Percentiles rank a stretch among this genome's conserved stretches.
phyloP scores from a whole-genome alignment of 2,797 vertebrate genomes.

The Cercopithecus mitis region DNA sequence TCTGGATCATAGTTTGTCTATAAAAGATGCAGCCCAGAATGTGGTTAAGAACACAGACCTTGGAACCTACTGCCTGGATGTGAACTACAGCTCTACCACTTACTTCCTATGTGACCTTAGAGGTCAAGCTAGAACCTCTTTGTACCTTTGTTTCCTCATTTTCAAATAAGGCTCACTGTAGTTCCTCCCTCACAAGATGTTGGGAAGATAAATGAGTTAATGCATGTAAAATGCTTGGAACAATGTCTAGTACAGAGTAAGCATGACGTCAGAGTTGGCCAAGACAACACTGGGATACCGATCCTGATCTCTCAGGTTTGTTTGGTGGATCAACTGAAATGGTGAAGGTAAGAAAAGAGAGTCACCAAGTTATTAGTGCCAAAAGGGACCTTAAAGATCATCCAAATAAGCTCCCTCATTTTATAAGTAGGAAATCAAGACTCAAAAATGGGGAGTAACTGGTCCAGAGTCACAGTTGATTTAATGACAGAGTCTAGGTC shows the following conservation, averaged over 20 bases:
- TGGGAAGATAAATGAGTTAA: constrained; percentile 33
- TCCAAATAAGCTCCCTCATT: background rate
- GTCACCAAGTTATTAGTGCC: background rate
- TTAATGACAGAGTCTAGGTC: background rate
- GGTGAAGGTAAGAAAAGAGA: background rate
- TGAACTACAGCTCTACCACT: background rate
- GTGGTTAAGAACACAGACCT: background rate
- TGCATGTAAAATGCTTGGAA: background rate
- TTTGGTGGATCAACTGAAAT: constrained; percentile 33
- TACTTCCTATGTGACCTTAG: constrained; percentile 1
- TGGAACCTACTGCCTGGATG: background rate
- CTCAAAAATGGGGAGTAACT: background rate
- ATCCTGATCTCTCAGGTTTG: background rate
- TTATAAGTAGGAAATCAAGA: constrained; percentile 24
- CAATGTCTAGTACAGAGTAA: background rate
- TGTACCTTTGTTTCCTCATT: background rate
- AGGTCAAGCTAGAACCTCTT: background rate
- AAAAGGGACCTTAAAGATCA: constrained; percentile 9
- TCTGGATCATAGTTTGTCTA: background rate
- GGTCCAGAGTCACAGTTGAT: background rate
- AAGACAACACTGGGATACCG: background rate
- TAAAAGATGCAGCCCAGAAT: background rate
- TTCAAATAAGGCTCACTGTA: constrained; percentile 28
- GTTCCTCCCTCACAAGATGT: constrained; percentile 5
- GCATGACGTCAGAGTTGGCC: background rate